Evolutionary conservation across 64 coral and sea anemone genomes (phyloP), one percentile per base, ranked within the genome.

Genomic region (Montipora cactus): DNA sequence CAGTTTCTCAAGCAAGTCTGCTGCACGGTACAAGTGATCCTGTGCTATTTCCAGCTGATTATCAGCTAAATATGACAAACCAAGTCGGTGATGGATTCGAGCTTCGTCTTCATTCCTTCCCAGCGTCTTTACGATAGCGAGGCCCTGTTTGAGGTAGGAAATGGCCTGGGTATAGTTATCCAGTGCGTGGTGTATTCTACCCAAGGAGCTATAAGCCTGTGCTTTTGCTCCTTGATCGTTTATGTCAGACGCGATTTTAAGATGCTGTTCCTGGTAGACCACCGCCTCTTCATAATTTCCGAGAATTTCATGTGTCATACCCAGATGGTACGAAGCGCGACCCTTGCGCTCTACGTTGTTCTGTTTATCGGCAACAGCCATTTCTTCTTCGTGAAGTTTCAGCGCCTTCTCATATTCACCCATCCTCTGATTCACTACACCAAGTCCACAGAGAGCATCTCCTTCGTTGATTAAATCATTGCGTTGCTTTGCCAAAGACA

Each of bases 401-500:
- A 99, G 12, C n/a, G 98, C 98, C 19, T 91, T 99, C 19, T 90
- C 92, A 25, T 92, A 96, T 22, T 99, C 98, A 5, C 98, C 98
- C 89, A 99, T 92, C 76, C 96, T 99, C 55, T 94, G 89, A 37
- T 92, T 89, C 4, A 94, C 98, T 2, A 93, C 84, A 9, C 98
- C 98, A 5, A 99, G 87, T 4, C 98, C 98, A 90, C 84, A 99
- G n/a, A 96, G 66, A n/a, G 98, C 95, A 6, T 99, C 95, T 18
- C 78, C 83, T 79, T 99, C 95, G 68, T 83, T 95, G 6, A 85
- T 49, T 18, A 78, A 52, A 77, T 99, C 95, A 10, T 89, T 81
- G 67, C 78, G 93, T 6, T 99, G 89, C 69, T 45, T 91, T 9
- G 98, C 92, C 14, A 92, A 85, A 11, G 89, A 48, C 15, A 99